These are phyloP conservation scores for Cydia pomonella DNA, from an alignment of 1,140 invertebrate species.

Conservation along the genomic window DNA sequence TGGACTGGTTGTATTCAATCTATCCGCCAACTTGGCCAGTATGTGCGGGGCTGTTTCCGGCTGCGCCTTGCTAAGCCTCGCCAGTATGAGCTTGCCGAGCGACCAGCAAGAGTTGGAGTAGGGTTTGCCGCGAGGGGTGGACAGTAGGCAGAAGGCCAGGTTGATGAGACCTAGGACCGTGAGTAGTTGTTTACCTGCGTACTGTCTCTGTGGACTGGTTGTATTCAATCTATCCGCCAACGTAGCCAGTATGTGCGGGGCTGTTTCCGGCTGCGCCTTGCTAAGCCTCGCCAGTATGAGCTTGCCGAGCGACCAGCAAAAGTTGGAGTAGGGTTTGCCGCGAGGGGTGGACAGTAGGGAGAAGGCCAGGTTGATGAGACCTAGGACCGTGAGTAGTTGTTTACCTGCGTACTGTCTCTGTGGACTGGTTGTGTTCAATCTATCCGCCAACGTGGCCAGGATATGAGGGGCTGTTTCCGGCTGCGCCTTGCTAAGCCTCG, in stretches of 20 bases:
- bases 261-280: constrained; percentile 58
- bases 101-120: constrained; percentile 38
- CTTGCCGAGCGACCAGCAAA: constrained; percentile 65
- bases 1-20: constrained; percentile 43
- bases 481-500: constrained; percentile 56
- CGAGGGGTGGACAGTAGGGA: constrained; percentile 50
- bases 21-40: constrained; percentile 53
- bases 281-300: constrained; percentile 57
- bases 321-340: constrained; percentile 41
- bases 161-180: constrained; percentile 63
- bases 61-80: constrained; percentile 56
- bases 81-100: constrained; percentile 26
- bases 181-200: too few relatives aligned
- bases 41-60: constrained; percentile 56
- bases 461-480: constrained; percentile 56
- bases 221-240: constrained; percentile 53
- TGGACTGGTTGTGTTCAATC: constrained; percentile 42
- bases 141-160: constrained; percentile 57
- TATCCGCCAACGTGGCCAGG: constrained; percentile 54
- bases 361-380: constrained; percentile 63
- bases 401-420: constrained; percentile 61
- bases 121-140: constrained; percentile 45
- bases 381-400: constrained; percentile 58
- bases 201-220: constrained; percentile 45
- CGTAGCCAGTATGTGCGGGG: constrained; percentile 51